phyloP scores from a whole-genome alignment of 1,140 invertebrate species.

The Megalonaias nervosa region DNA sequence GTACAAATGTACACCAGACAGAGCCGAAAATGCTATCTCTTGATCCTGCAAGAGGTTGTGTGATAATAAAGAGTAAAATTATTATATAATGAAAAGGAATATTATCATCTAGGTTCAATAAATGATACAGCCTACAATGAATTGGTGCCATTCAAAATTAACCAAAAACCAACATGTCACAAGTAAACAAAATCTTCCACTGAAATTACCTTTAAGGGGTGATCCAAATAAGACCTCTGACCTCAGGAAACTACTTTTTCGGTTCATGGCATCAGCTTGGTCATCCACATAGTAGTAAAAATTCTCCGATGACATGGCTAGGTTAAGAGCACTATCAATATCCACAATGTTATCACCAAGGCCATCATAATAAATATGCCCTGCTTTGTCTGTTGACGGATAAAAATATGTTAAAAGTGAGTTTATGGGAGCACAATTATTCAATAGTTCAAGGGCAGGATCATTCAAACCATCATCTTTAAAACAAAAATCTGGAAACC shows the following conservation, averaged over 20 bases:
- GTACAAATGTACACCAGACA: no score
- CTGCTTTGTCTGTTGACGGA: slow-evolving; percentile 46
- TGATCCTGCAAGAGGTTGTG: no score
- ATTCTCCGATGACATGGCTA: slow-evolving; percentile 59
- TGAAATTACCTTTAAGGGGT: slow-evolving; percentile 56
- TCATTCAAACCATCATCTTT: slow-evolving; percentile 41
- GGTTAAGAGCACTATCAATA: slow-evolving; percentile 55
- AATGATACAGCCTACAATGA: no score
- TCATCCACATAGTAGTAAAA: slow-evolving; percentile 67
- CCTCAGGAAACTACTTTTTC: slow-evolving; percentile 52
- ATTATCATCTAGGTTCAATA: no score
- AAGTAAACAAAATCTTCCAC: background rate
- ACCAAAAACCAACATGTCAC: background rate
- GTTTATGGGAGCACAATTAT: slow-evolving; percentile 61
- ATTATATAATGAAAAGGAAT: no score
- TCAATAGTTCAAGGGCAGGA: slow-evolving; percentile 43
- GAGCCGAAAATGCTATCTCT: no score
- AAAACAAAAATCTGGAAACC: slow-evolving; percentile 59
- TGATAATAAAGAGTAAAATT: no score
- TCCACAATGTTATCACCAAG: slow-evolving; percentile 50
- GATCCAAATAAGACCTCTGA: slow-evolving; percentile 65
- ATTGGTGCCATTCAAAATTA: no score
- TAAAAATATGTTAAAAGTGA: slow-evolving; percentile 65
- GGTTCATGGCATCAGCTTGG: slow-evolving; percentile 56
- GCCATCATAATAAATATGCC: slow-evolving; percentile 56